Base-by-base conservation (phyloP, 2,888 invertebrate species). In the Hylaea fasciaria region DNA sequence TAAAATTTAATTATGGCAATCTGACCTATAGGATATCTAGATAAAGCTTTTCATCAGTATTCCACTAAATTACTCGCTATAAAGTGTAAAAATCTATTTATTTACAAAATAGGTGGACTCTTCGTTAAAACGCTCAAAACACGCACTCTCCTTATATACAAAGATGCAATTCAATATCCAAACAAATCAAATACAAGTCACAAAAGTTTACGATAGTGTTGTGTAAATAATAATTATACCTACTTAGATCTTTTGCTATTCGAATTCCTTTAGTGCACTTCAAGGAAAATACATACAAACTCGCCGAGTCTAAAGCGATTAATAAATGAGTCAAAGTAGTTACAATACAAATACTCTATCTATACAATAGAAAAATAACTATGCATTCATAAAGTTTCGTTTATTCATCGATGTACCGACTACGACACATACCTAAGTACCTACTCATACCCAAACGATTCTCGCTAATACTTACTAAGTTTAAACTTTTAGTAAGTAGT, bases 61-160 rank as follows among this genome's bases (percentile, higher is more conserved):
- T 79, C 74, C 76, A 81, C 79, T 82, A 76, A 81, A 57, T 75
- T 78, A 81, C 76, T 74, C 75, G 77, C 76, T 83, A 83, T 76
- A 79, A 84, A 81, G 86, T 89, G 90, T 91, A 90, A 89, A 91
- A 91, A 83, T 85, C 86, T 87, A 86, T 83, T 80, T 89, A 91
- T 89, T 89, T 91, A 91, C 91, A 91, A 89, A 89, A 89, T 90
- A 91, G 91, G 91, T 92, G 91, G 91, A 90, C 87, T 89, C 85
- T 92, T 92, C 91, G 89, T 89, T 86, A 85, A 82, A 89, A 86
- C 83, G 80, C 80, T 83, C 82, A 83, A 81, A 87, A 85, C 80
- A 89, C 90, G 82, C 89, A 83, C 83, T 59, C 57, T 52, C 81
- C 83, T 83, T 79, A 76, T 82, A 77, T 80, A 67, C 78, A 83